Base-by-base conservation (phyloP, 2,888 invertebrate species). In the Reticulitermes lucifugus region DNA sequence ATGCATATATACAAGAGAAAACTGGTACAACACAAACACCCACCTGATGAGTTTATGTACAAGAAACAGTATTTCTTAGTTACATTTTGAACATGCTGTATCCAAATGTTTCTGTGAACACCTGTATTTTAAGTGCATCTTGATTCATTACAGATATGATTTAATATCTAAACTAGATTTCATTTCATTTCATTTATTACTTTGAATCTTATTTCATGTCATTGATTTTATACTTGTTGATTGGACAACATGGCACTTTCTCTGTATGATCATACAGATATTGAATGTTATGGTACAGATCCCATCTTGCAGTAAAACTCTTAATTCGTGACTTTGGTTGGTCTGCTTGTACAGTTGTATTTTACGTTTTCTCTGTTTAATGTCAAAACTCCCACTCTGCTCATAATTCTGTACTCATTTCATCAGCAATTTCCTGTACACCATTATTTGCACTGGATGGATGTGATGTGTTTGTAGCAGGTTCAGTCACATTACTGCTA, bases 361-460 rank as follows among this genome's bases (percentile, higher is more conserved):
- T 41, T 41, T 14, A 35, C 9, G 25, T 41, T 73, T n/a, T 65
- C 25, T 65, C 14, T 21, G 18, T 60, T 1, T 71, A n/a, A 55
- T 79, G 25, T 79, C 21, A 22, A 81, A 21, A 10, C 71, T n/a
- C 46, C 35, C n/a, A 79, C 51, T 25, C 29, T 73, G 85, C 89
- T 92, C 90, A 94, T 89, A 95, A 93, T 91, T 95, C 94, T 87
- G 94, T 95, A 90, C 94, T 95, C 94, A 95, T 95, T 92, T 95
- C 94, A 81, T 88, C 87, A 22, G 85, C 73, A 18, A 86, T 79
- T 87, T 87, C 88, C 87, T 83, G 89, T 87, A 81, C 81, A 25
- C 88, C 85, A 86, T 86, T 89, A 88, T 87, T 88, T 89, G 89
- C 59, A 88, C 88, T 86, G 87, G 88, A 65, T 88, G 88, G 87